These are phyloP conservation scores for Thalassophryne amazonica DNA, from an alignment of 2,797 vertebrate genomes.

Conservation along the genomic window DNA sequence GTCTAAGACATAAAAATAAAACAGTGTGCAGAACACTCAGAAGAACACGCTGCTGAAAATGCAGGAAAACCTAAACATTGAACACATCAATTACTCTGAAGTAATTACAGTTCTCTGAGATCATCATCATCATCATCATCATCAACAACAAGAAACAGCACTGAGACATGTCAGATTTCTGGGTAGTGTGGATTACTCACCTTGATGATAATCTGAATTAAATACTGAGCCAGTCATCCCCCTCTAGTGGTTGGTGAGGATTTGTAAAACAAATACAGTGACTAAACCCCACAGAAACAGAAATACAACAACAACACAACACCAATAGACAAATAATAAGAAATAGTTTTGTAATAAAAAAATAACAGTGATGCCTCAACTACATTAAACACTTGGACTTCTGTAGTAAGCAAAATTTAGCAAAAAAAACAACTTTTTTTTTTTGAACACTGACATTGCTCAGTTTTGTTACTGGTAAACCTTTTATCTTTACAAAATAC, in stretches of 20 bases:
- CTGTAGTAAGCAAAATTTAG: no score
- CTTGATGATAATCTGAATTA: not conserved
- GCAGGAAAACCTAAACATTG: not conserved
- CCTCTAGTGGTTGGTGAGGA: constrained; percentile 55
- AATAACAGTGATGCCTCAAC: no score
- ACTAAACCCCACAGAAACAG: not conserved
- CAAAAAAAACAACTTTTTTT: no score
- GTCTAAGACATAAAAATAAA: not conserved
- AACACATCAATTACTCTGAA: not conserved
- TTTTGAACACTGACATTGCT: no score
- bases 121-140: constrained; percentile 17
- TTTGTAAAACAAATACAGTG: not conserved
- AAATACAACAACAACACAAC: not conserved
- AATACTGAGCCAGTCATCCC: constrained; percentile 30
- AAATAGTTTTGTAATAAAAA: no score
- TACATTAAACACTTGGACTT: no score
- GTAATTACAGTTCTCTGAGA: not conserved
- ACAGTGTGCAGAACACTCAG: not conserved
- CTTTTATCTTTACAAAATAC: no score
- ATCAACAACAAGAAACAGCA: constrained; percentile 11
- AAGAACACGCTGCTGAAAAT: not conserved
- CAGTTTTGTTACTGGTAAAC: no score
- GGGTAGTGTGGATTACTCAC: constrained; percentile 14
- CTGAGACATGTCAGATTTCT: constrained; percentile 16
- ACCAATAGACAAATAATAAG: no score